Conservation (phyloP, 2,888 invertebrate genomes). For the Hirtodrosophila histrioides region DNA sequence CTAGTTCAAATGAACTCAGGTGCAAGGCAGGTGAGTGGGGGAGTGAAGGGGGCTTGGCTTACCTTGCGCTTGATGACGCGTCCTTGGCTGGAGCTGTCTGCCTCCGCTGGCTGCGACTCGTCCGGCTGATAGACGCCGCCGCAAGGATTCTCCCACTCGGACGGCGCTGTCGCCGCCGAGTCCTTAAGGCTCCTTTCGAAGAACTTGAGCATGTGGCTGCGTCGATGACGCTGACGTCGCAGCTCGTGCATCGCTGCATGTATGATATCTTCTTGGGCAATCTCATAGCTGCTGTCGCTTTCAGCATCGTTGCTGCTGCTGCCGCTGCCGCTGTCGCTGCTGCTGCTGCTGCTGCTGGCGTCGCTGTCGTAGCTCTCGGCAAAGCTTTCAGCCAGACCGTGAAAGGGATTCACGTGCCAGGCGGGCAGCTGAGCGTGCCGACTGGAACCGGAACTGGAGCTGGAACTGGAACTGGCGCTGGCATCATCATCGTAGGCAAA, state of each 20-base stretch:
- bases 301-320: conserved; percentile 17
- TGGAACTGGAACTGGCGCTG: conserved; percentile 7
- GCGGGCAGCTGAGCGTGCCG: conserved; percentile 16
- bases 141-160: conserved; percentile 83
- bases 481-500: conserved; percentile 39
- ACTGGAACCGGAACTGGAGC: conserved; percentile 4
- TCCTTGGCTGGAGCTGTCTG: conserved; percentile 32
- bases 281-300: conserved; percentile 56
- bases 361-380: conserved; percentile 45
- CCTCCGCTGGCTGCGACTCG: conserved; percentile 2
- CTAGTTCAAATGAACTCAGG: conserved; percentile 1
- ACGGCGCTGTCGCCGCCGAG: conserved; percentile 7
- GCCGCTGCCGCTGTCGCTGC: conserved; percentile 4
- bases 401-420: conserved; percentile 55
- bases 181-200: conserved; percentile 25
- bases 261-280: conserved; percentile 48
- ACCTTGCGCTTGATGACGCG: conserved; percentile 26
- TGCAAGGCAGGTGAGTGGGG: too few species aligned
- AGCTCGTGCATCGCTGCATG: conserved; percentile 47
- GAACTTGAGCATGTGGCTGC: conserved; percentile 50
- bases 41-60: neutral
- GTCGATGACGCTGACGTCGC: conserved; percentile 61
- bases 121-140: conserved; percentile 58
- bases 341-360: conserved; percentile 22
- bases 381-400: conserved; percentile 44